Evolutionary conservation across 2,113 vertebrate genomes (phyloP).

Genomic region (Cryptotis parvus): DNA sequence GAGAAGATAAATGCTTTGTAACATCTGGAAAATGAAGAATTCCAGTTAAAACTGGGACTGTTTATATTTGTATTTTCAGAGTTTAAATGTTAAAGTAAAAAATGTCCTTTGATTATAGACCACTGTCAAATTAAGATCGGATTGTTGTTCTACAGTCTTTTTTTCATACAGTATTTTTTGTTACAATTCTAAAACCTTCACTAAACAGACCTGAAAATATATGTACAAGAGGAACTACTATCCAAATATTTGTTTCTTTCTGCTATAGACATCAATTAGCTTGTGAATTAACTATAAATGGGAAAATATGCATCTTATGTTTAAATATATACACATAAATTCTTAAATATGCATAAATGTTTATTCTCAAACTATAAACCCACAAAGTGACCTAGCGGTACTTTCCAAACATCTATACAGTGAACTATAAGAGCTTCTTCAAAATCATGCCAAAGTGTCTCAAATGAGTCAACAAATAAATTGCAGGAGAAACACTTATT

Average conservation of each 20-base stretch:
- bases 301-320: conserved; percentile 53
- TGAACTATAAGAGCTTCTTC: conserved; percentile 19
- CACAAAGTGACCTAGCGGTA: not conserved
- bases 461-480: conserved; percentile 37
- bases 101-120: conserved; percentile 26
- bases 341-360: conserved; percentile 34
- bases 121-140: conserved; percentile 11
- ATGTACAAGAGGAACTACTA: not conserved
- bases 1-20: not conserved
- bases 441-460: conserved; percentile 19
- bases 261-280: conserved; percentile 52
- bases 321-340: not conserved
- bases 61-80: conserved; percentile 41
- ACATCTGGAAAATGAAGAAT: conserved; percentile 49
- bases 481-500: conserved; percentile 3
- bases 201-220: conserved; percentile 45
- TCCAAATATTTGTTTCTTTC: conserved; percentile 39
- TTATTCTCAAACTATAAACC: conserved; percentile 34
- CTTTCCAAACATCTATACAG: conserved; percentile 36
- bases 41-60: not conserved
- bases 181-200: conserved; percentile 33
- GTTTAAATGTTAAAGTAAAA: conserved; percentile 30
- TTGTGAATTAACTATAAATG: conserved; percentile 5
- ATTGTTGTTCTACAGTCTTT: conserved; percentile 18
- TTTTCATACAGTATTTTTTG: conserved; percentile 23